Base-by-base conservation (phyloP, 2,797 vertebrate species). In the Pangasius sanitwongsei region DNA sequence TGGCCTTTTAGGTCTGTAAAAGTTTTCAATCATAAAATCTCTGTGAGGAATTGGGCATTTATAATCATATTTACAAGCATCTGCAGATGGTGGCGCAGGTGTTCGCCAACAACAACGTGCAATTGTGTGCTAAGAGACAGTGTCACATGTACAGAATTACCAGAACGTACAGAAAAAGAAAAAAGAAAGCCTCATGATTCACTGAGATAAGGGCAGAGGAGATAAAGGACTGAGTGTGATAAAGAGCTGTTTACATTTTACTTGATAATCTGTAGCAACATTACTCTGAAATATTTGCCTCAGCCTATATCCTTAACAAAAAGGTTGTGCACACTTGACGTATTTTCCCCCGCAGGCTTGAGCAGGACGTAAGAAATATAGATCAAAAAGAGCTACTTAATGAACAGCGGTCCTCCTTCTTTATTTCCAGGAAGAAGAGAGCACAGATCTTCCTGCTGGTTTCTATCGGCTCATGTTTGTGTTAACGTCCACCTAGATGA, bases 381-480 rank as follows among this genome's bases (percentile, higher is more conserved):
- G 13, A 18, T 48, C 0, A 63, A 44, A 83, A 67, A 69, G 44
- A 69, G 41, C 7, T 18, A 9, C 8, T 48, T 83, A 48, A 65
- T 67, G 61, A 65, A 6, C 81, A 44, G 12, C 20, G 44, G 44
- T 65, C 61, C 82, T 65, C 25, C 34, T 41, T 1, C 4, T 63
- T 83, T n/a, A 28, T 44, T 83, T 83, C 82, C 61, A 67, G 61
- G 41, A 65, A 83, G 55, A 44, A 63, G 23, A 48, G 23, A 44
- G 59, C 59, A 31, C 15, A 28, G 4, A 20, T 1, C 41, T 15
- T 50, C 25, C 61, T 67, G 61, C 61, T 50, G 82, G 3, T 67
- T 84, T 31, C 41, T 6, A 48, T 48, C 3, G 61, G 25, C 15
- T 50, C 37, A 1, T 63, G 59, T 83, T 83, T 65, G 81, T 65